phyloP scores from a whole-genome alignment of 2,888 invertebrate species.

The Lasioglossum morio region DNA sequence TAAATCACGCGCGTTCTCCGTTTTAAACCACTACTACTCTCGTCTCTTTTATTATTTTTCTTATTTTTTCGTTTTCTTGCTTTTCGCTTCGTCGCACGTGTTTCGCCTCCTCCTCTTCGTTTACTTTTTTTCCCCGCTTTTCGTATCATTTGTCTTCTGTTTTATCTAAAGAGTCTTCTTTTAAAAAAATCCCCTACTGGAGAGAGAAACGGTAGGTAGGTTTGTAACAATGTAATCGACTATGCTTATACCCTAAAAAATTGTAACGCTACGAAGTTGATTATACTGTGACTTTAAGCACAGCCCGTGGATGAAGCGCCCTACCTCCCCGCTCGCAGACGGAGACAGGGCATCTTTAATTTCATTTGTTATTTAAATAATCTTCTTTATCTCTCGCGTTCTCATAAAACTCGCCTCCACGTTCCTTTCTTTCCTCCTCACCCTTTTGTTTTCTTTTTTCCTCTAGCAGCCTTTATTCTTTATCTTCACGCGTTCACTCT shows the following conservation, averaged over 20 bases:
- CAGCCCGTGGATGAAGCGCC: slow-evolving; percentile 79
- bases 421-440: neutral
- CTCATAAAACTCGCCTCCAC: neutral
- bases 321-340: slow-evolving; percentile 42
- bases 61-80: slow-evolving; percentile 4
- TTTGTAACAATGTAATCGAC: slow-evolving; percentile 78
- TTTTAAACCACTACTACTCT: slow-evolving; percentile 8
- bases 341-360: slow-evolving; percentile 52
- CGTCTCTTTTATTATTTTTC: slow-evolving; percentile 23
- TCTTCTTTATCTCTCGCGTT: slow-evolving; percentile 1
- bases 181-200: slow-evolving; percentile 77
- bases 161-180: slow-evolving; percentile 70
- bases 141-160: slow-evolving; percentile 15
- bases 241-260: slow-evolving; percentile 65
- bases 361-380: slow-evolving; percentile 45
- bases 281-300: slow-evolving; percentile 79
- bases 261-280: slow-evolving; percentile 76
- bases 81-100: neutral
- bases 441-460: slow-evolving; percentile 8
- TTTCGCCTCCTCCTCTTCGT: neutral
- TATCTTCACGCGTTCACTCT: slow-evolving; percentile 48
- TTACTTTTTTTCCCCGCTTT: slow-evolving; percentile 21
- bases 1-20: slow-evolving; percentile 21
- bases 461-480: slow-evolving; percentile 50
- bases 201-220: slow-evolving; percentile 77